Percentiles rank a stretch among this genome's conserved stretches.
These are phyloP conservation scores for Aspidiotus destructor DNA, from an alignment of 2,888 invertebrate species.

Conservation along the genomic window DNA sequence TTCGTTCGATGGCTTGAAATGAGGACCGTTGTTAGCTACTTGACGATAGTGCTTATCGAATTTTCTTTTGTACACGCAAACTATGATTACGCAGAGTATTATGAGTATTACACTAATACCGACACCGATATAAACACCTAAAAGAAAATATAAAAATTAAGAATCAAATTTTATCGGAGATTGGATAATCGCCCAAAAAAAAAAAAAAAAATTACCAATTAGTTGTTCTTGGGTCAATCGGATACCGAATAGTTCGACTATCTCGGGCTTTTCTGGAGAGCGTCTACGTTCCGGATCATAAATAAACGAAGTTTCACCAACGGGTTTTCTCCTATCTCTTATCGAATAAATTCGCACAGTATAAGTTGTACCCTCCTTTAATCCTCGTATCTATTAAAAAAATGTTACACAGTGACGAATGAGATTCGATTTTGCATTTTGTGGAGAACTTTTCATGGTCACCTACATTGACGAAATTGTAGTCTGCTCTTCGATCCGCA, in stretches of 20 bases:
- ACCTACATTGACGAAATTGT: too few relatives aligned
- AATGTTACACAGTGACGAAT: too few relatives aligned
- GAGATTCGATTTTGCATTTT: too few relatives aligned
- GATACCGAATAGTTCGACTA: background rate
- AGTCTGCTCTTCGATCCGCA: too few relatives aligned
- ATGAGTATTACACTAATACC: slow-evolving; percentile 8
- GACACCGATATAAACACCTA: slow-evolving; percentile 19
- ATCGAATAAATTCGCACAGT: too few relatives aligned
- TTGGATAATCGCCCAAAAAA: background rate
- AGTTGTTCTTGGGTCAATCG: slow-evolving; percentile 1
- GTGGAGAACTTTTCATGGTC: too few relatives aligned
- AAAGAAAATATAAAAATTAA: background rate
- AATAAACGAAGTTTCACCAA: too few relatives aligned
- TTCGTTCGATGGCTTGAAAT: background rate
- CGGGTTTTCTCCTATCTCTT: too few relatives aligned
- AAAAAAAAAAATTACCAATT: background rate
- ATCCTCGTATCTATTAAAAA: too few relatives aligned
- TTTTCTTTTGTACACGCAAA: slow-evolving; percentile 1
- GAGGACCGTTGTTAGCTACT: background rate
- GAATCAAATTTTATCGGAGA: background rate
- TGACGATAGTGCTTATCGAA: slow-evolving; percentile 12
- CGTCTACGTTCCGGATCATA: too few relatives aligned
- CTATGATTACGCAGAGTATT: slow-evolving; percentile 4
- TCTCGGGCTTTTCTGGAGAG: background rate
- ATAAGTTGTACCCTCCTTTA: too few relatives aligned